Percentiles rank a stretch among this genome's conserved stretches.
phyloP scores from a whole-genome alignment of 2,888 invertebrate species.

The Papilio gigon region DNA sequence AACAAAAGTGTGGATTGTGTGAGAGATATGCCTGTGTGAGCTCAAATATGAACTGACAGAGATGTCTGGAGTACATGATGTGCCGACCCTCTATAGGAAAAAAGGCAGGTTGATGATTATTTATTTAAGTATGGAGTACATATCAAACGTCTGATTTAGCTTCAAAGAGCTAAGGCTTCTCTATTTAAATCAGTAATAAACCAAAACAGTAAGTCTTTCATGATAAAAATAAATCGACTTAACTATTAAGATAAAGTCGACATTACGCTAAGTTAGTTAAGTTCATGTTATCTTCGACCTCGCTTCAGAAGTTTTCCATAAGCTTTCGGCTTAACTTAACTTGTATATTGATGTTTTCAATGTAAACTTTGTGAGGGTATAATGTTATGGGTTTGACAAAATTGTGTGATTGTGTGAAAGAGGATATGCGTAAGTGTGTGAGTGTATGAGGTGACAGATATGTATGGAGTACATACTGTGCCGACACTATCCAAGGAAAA shows the following conservation, averaged over 20 bases:
- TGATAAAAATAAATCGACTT: constrained; percentile 11
- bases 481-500: no score
- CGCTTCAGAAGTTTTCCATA: constrained; percentile 10
- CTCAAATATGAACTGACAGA: no score
- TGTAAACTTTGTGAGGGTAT: not conserved
- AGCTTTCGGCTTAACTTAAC: not conserved
- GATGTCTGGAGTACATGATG: no score
- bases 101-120: no score
- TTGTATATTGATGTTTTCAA: not conserved
- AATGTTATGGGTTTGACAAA: not conserved
- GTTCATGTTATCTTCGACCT: constrained; percentile 9
- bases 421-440: no score
- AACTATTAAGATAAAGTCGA: constrained; percentile 7
- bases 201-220: not conserved
- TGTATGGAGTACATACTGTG: no score
- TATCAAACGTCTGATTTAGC: not conserved
- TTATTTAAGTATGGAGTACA: not conserved
- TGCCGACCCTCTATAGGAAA: no score
- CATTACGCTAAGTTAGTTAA: not conserved
- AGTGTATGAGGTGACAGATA: no score
- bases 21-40: no score
- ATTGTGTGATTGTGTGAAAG: no score
- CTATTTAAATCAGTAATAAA: not conserved
- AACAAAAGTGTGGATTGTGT: no score
- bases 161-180: not conserved